Base-by-base conservation (phyloP, 2,888 invertebrate genomes). In the Dasypogon diadema region DNA sequence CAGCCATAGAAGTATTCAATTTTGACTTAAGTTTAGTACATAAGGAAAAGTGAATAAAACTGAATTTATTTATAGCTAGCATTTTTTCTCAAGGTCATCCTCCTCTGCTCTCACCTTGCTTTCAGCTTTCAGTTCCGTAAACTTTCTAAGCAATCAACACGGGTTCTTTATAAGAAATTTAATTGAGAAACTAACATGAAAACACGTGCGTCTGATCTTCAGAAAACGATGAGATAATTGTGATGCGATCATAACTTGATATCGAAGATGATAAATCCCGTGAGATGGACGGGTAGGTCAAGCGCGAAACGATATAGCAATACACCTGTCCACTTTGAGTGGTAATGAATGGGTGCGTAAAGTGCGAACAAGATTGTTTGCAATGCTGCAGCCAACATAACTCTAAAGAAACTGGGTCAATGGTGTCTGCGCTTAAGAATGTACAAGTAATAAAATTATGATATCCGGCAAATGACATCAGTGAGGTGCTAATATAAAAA, bases 381-480 rank as follows among this genome's bases (percentile, higher is more conserved):
- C 12, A 21, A 37, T 16, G 5, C 6, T 60, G 18, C 21, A 42
- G 12, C 12, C 37, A 60, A 21, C 37, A 60, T 34, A 34, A 16
- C 34, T 34, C 34, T 6, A 18, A 60, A n/a, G 10, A 30, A 60
- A 48, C 14, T 26, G 48, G 65, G 65, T 65, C 65, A 65, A 46
- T 46, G 65, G 21, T 48, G 14, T 12, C 21, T 5, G n/a, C 26
- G 6, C 14, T 65, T 10, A 42, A 46, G 22, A 48, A 12, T 48
- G 8, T 30, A 46, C 24, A 48, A 65, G 65, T 42, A 42, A 65
- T 65, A 65, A 65, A 65, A 24, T 46, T 48, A 24, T 65, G 14
- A 46, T 65, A 65, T 65, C 65, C 65, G 65, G 65, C 65, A 65
- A 18, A 65, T 48, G 65, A 65, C 48, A 65, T 65, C 65, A 65